A percentile compares a stretch with the other conserved stretches of the same genome.
phyloP scores from a whole-genome alignment of 1,140 invertebrate species.

The Mizuhopecten yessoensis region DNA sequence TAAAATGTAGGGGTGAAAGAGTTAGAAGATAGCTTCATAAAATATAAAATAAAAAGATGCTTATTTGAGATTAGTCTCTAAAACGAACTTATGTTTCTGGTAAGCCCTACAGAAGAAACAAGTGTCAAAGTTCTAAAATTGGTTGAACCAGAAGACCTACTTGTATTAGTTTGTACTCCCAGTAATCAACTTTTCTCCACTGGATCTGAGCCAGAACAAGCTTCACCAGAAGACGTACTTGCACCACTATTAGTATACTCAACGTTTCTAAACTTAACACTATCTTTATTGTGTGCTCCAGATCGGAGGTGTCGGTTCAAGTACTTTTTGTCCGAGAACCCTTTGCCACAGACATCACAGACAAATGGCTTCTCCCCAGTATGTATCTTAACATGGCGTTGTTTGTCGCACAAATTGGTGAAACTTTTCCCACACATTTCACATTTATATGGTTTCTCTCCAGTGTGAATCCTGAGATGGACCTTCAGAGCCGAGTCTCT shows the following conservation, averaged over 20 bases:
- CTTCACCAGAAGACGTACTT: neutral
- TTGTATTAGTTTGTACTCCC: no score
- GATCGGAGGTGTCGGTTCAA: neutral
- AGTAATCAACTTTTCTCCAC: neutral
- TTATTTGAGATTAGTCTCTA: no score
- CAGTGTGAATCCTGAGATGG: constrained; percentile 87
- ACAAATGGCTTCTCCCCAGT: constrained; percentile 9
- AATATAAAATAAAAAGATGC: no score
- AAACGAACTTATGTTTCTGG: no score
- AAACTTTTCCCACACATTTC: constrained; percentile 40
- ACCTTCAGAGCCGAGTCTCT: constrained; percentile 87
- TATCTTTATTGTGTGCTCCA: neutral
- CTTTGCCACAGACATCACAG: neutral
- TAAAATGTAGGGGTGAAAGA: no score
- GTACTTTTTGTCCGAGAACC: neutral
- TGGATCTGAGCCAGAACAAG: neutral
- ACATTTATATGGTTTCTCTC: constrained; percentile 87
- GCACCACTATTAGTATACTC: neutral
- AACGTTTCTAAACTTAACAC: neutral
- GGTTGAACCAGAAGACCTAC: no score
- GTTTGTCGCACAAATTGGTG: constrained; percentile 18
- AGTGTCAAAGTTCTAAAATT: no score
- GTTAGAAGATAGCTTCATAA: no score
- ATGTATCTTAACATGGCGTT: neutral
- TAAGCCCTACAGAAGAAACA: no score